Evolutionary conservation across 2,113 vertebrate genomes (phyloP).

Genomic region (Diphyllodes magnificus): DNA sequence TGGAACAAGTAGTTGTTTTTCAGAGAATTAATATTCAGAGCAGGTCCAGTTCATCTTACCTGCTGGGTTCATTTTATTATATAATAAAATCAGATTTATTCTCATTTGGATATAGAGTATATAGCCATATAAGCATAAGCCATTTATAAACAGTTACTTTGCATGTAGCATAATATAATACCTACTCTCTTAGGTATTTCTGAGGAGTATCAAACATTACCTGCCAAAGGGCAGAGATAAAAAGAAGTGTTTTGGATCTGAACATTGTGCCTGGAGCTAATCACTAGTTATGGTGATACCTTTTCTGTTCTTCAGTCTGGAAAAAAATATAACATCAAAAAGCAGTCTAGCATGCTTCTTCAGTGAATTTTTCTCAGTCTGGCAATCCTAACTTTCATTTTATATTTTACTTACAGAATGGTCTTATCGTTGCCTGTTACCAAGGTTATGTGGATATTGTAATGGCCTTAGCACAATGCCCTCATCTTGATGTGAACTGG

Average conservation of each 20-base stretch:
- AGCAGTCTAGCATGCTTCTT: background rate
- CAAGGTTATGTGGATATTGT: slow-evolving; percentile 92
- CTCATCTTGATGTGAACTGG: slow-evolving; percentile 92
- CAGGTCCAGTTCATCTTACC: background rate
- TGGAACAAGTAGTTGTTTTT: background rate
- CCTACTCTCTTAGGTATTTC: background rate
- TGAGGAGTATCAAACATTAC: background rate
- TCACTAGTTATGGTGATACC: background rate
- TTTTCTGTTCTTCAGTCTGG: background rate
- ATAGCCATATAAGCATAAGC: background rate
- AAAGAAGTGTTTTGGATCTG: background rate
- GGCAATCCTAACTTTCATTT: background rate
- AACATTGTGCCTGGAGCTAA: background rate
- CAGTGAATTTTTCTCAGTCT: background rate
- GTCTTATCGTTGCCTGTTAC: slow-evolving; percentile 91
- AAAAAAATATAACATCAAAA: background rate
- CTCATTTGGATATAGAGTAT: slow-evolving; percentile 6
- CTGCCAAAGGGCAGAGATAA: background rate
- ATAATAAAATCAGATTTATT: slow-evolving; percentile 40
- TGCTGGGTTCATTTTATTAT: background rate
- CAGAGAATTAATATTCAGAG: slow-evolving; percentile 6
- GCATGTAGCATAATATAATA: background rate
- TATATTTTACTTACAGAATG: slow-evolving; percentile 77
- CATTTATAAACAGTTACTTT: slow-evolving; percentile 31
- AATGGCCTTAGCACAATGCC: slow-evolving; percentile 87